Base-by-base conservation (phyloP, 2,888 invertebrate species). In the Tipula vernalis region DNA sequence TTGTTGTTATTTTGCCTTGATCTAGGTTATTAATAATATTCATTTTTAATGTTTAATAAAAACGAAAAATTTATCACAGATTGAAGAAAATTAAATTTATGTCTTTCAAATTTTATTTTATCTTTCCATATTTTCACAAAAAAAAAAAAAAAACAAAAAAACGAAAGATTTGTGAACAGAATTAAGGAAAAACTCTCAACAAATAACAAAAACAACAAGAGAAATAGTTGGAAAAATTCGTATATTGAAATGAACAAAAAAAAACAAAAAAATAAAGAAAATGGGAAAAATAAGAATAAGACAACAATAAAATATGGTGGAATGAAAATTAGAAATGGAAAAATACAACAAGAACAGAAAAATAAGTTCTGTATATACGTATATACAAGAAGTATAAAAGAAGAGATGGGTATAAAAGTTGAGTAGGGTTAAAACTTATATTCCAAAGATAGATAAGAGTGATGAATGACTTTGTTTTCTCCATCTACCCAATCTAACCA, bases 321-420 rank as follows among this genome's bases (percentile, higher is more conserved):
- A 84, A 84, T 84, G 84, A 39, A 84, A 84, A 84, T 84, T 84
- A 84, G 84, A 84, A 84, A 71, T 71, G 71, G 51, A 57, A 71
- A 71, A 71, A 71, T 12, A 71, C 71, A 71, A 71, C 28, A 71
- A 71, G 10, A 71, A 71, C 71, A 71, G 28, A 71, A 71, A n/a
- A 71, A 51, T 10, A 71, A 28, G 28, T 71, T 28, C 10, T 71
- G 18, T 13, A 5, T 47, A 41, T 41, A 41, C 10, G 10, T 41
- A 41, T 41, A 41, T n/a, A 57, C 51, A 57, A 57, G 6, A 57
- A 44, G 39, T 6, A 39, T 2, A 39, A 39, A 44, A 51, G 71
- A 71, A 71, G 71, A 71, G 71, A 71, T 71, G 71, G 71, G 71
- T 71, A 71, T 71, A 71, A 18, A 71, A 71, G 71, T 71, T 71